Percentiles rank a stretch among this genome's conserved stretches.
phyloP scores from a whole-genome alignment of 2,113 vertebrate genomes.

The Peromyscus polionotus region DNA sequence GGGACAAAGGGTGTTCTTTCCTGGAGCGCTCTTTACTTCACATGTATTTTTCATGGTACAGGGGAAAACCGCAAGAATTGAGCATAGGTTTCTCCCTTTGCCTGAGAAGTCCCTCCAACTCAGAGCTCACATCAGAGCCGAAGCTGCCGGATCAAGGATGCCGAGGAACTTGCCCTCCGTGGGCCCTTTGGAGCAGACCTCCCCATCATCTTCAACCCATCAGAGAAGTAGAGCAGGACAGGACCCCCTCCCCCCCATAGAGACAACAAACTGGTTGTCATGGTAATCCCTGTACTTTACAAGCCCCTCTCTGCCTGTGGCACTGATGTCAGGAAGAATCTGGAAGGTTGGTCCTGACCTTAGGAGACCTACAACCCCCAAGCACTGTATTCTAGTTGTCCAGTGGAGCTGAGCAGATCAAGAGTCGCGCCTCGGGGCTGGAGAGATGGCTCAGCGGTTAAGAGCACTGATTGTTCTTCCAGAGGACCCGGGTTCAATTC shows the following conservation, averaged over 20 bases:
- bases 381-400: neutral
- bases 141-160: neutral
- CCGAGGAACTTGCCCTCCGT: neutral
- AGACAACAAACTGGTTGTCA: neutral
- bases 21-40: conserved; percentile 42
- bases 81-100: neutral
- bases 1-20: neutral
- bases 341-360: neutral
- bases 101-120: neutral
- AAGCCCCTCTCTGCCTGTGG: neutral
- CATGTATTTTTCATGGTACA: conserved; percentile 59
- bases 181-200: neutral
- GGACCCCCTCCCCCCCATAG: too few species aligned
- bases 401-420: neutral
- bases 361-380: neutral
- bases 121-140: accelerated
- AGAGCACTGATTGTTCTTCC: too few species aligned
- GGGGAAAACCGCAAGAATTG: neutral
- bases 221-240: neutral
- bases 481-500: too few species aligned
- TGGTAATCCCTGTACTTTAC: neutral
- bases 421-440: neutral
- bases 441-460: too few species aligned
- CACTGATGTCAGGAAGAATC: neutral
- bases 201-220: neutral